These are phyloP conservation scores for Centropus unirufus DNA, from an alignment of 2,113 vertebrate species.

Conservation along the genomic window DNA sequence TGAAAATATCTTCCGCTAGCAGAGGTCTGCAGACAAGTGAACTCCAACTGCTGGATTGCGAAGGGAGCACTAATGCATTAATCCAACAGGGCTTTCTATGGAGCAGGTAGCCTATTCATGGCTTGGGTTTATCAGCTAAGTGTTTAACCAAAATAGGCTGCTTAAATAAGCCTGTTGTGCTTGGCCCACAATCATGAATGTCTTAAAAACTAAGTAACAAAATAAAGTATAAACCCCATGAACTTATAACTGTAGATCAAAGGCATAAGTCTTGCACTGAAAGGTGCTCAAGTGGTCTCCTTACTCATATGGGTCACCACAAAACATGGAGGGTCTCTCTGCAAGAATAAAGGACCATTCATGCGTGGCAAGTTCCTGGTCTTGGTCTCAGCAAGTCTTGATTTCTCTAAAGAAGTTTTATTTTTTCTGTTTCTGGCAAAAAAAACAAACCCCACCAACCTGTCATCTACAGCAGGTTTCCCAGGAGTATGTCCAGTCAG, in stretches of 20 bases:
- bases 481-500: background rate
- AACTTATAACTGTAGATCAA: background rate
- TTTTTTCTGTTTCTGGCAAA: background rate
- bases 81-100: background rate
- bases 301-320: background rate
- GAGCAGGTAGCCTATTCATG: background rate
- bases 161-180: background rate
- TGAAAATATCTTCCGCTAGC: background rate
- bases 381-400: background rate
- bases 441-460: background rate
- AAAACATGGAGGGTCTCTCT: background rate
- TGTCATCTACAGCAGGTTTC: background rate
- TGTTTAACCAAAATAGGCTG: background rate
- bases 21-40: background rate
- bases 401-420: background rate
- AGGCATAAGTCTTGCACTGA: background rate
- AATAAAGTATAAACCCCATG: background rate
- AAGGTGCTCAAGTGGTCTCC: background rate
- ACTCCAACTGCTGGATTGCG: background rate
- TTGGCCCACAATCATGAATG: background rate
- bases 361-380: background rate
- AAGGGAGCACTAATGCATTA: background rate
- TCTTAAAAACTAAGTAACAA: background rate
- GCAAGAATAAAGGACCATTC: background rate
- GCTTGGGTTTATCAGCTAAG: background rate